Evolutionary conservation across 2,888 invertebrate species (phyloP).

Genomic region (Scotopteryx bipunctaria): DNA sequence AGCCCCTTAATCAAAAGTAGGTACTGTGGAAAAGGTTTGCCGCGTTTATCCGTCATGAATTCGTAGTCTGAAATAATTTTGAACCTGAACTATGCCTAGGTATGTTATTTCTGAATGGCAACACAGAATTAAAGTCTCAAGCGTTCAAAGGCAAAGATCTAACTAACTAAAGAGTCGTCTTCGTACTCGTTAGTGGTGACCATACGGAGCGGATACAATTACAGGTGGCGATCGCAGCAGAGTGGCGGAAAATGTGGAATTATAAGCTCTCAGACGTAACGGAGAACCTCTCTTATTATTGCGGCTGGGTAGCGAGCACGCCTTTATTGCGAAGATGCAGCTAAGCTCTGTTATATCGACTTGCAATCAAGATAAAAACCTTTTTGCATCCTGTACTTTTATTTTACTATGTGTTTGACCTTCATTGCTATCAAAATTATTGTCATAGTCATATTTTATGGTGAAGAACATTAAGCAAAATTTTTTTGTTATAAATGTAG

Average conservation of each 20-base stretch:
- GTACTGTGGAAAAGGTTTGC: too few relatives aligned
- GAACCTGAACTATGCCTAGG: too few relatives aligned
- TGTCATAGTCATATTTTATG: too few relatives aligned
- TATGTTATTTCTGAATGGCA: conserved; percentile 7
- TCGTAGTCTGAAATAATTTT: too few relatives aligned
- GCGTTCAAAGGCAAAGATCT: conserved; percentile 37
- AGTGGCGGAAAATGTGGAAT: conserved; percentile 55
- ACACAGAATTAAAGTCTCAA: conserved; percentile 27
- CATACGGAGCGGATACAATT: conserved; percentile 74
- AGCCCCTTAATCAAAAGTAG: too few relatives aligned
- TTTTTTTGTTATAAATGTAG: too few relatives aligned
- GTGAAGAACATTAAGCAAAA: not conserved
- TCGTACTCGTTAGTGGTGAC: conserved; percentile 50
- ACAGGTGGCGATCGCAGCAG: conserved; percentile 68
- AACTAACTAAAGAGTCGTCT: conserved; percentile 41
- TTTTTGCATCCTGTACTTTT: conserved; percentile 10
- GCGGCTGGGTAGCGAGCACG: conserved; percentile 54
- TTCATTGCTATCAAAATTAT: too few relatives aligned
- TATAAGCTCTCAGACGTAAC: conserved; percentile 70
- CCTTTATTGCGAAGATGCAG: conserved; percentile 42
- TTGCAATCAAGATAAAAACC: conserved; percentile 46
- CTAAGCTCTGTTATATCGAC: conserved; percentile 47
- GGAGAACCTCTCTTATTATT: conserved; percentile 71
- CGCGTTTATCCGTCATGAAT: too few relatives aligned
- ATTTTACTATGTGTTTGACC: too few relatives aligned